Percentiles rank a stretch among this genome's conserved stretches.
These are phyloP conservation scores for Caenorhabditis remanei DNA, from an alignment of 1,140 invertebrate genomes.

Conservation along the genomic window DNA sequence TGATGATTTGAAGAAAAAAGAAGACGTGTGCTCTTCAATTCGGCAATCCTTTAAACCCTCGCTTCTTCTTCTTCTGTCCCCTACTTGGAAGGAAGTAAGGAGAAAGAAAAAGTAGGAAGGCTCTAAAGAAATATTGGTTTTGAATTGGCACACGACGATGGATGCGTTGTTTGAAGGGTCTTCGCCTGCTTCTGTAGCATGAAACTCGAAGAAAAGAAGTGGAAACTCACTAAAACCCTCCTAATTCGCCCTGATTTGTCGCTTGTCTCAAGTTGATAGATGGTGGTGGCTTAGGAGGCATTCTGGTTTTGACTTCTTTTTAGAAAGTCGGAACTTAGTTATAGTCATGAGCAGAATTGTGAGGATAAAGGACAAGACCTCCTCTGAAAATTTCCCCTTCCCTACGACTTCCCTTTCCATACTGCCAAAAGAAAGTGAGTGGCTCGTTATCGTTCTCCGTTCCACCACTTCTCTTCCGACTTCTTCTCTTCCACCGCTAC, in stretches of 20 bases:
- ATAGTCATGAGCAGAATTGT: no score
- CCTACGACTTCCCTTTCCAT: no score
- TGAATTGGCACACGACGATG: background rate
- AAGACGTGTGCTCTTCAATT: background rate
- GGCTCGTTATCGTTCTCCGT: background rate
- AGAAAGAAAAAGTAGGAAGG: background rate
- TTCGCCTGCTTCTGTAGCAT: background rate
- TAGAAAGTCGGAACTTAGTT: no score
- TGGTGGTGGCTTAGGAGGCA: no score
- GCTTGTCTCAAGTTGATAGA: no score
- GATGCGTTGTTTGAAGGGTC: background rate
- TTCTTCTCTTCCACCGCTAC: background rate
- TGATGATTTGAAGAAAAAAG: conserved; percentile 24
- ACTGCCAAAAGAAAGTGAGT: background rate
- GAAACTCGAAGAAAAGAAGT: background rate
- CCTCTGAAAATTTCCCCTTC: background rate
- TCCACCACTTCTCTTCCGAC: background rate
- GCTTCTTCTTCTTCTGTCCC: no score
- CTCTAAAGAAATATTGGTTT: conserved; percentile 52
- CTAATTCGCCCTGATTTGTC: background rate
- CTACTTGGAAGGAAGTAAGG: background rate
- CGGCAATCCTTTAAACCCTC: conserved; percentile 38
- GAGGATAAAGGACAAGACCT: no score
- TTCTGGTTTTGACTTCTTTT: no score
- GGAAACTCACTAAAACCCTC: no score